Evolutionary conservation across 2,888 invertebrate species (phyloP), one percentile per base, ranked within the genome.

Genomic region (Leptothorax acervorum): DNA sequence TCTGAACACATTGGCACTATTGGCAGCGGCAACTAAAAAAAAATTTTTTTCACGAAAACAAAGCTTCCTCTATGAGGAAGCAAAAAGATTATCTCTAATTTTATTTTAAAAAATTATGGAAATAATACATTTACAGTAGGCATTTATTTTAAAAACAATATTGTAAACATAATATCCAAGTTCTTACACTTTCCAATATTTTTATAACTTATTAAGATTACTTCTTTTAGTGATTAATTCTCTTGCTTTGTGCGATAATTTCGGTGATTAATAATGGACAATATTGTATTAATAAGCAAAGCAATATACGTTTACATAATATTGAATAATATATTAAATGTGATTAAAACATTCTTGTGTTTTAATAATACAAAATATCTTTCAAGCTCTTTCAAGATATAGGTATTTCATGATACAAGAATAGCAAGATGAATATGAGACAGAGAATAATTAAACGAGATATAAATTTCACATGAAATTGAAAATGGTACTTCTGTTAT

Each of bases 361-460:
- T 75, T 28, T 68, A 68, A 78, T 45, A 78, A 31, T 45, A 31
- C 15, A 39, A 68, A 57, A 55, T n/a, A n/a, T 78, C 15, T 78
- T 66, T 18, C 28, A 23, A 35, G 1, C 15, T 1, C 1, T 75
- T 51, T 3, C 18, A 35, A 63, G 18, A 5, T 18, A 62, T 35
- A 35, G 35, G 35, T 35, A 35, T 35, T 18, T 35, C 0, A 39
- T 39, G 5, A 63, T 39, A 31, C 18, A n/a, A 66, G 5, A 63
- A 42, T 66, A 31, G 28, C 31, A 42, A 55, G n/a, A 42, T n/a
- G n/a, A 57, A 45, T 23, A 68, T 35, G 31, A 68, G 55, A 55
- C 42, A 18, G 9, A 15, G 42, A 55, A 78, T 68, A 78, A 68
- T 78, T 35, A 45, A 68, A 31, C 5, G 31, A n/a, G 11, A 68